phyloP scores from a whole-genome alignment of 2,797 vertebrate genomes.

The Acropternis orthonyx region DNA sequence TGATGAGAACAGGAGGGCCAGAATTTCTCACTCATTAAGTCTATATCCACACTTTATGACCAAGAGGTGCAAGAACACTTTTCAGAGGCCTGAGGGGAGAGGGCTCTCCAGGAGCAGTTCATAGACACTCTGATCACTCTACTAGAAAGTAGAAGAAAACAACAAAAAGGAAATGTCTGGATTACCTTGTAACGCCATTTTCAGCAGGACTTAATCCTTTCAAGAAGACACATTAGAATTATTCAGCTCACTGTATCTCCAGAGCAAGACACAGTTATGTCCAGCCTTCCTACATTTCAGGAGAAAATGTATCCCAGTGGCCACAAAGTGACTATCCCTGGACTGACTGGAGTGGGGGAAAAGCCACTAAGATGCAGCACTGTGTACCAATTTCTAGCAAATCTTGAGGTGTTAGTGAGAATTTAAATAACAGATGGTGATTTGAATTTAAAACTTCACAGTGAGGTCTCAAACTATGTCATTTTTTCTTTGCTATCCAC shows the following conservation, averaged over 20 bases:
- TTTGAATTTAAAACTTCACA: neutral
- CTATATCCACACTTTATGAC: neutral
- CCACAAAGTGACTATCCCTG: neutral
- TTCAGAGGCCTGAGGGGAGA: neutral
- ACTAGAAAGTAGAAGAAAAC: neutral
- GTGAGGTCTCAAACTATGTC: neutral
- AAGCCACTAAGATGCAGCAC: neutral
- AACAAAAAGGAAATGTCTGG: neutral
- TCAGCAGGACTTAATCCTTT: neutral
- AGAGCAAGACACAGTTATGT: neutral
- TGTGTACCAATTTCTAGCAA: neutral
- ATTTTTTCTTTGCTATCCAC: neutral
- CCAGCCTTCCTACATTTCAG: neutral
- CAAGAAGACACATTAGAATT: neutral
- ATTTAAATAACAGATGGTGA: neutral
- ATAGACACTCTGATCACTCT: rapidly evolving
- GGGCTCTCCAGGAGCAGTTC: neutral
- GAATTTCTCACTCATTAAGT: neutral
- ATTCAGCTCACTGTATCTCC: neutral
- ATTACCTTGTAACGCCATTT: neutral
- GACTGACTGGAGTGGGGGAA: neutral
- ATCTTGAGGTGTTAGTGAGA: neutral
- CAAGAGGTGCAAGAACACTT: neutral
- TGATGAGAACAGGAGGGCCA: neutral
- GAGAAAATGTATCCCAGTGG: rapidly evolving